A percentile compares a stretch with the other conserved stretches of the same genome.
Conservation (phyloP, 2,113 vertebrate genomes). For the Lophochroa leadbeateri region DNA sequence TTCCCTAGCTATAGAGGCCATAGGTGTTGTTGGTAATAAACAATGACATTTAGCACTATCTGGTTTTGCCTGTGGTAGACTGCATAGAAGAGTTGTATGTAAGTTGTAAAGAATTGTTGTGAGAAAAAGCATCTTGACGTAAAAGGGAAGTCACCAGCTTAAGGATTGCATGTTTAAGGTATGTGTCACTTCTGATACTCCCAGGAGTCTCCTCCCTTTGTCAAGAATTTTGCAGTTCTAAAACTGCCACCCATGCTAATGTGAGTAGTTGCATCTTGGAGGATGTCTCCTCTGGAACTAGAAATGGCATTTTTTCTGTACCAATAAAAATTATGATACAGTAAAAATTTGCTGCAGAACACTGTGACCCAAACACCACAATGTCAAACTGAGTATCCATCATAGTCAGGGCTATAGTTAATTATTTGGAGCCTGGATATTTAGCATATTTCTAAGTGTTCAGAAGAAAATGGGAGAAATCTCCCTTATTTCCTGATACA, state of each 20-base stretch:
- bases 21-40: not conserved
- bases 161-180: not conserved
- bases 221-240: not conserved
- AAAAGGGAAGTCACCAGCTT: not conserved
- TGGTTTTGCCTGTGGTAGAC: not conserved
- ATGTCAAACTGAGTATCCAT: not conserved
- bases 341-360: not conserved
- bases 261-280: not conserved
- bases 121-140: not conserved
- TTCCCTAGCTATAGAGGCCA: not conserved
- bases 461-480: not conserved
- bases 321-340: not conserved
- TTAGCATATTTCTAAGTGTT: not conserved
- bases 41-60: not conserved
- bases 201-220: not conserved
- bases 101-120: not conserved
- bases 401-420: not conserved
- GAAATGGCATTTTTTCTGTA: not conserved
- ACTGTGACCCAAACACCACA: not conserved
- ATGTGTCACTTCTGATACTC: conserved; percentile 7
- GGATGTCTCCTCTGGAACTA: not conserved
- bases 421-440: not conserved
- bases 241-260: not conserved
- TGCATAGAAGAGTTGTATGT: not conserved
- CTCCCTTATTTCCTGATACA: not conserved